Percentiles rank a stretch among this genome's conserved stretches.
These are phyloP conservation scores for Trachymyrmex cornetzi DNA, from an alignment of 1,140 invertebrate genomes.

Conservation along the genomic window DNA sequence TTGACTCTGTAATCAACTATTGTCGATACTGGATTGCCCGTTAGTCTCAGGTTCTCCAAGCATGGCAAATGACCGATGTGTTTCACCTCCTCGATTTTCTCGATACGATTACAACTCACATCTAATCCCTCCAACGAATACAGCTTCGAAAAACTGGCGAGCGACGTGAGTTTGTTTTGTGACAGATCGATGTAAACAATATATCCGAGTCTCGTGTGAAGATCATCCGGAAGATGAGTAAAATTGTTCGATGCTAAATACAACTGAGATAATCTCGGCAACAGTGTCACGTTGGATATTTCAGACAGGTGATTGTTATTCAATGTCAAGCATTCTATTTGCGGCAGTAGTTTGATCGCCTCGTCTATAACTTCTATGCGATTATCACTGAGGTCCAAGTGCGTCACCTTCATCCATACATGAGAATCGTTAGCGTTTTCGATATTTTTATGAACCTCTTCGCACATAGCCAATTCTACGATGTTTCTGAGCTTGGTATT, in stretches of 20 bases:
- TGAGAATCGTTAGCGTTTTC: conserved; percentile 85
- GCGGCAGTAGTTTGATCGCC: conserved; percentile 92
- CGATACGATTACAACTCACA: conserved; percentile 94
- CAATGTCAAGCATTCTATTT: conserved; percentile 91
- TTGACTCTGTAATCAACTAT: conserved; percentile 96
- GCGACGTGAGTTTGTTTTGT: conserved; percentile 93
- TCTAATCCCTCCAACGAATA: conserved; percentile 95
- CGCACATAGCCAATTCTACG: conserved; percentile 92
- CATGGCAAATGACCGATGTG: conserved; percentile 93
- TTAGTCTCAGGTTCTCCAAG: conserved; percentile 94
- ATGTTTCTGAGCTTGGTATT: conserved; percentile 89
- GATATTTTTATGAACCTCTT: conserved; percentile 89
- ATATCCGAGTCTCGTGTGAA: conserved; percentile 95
- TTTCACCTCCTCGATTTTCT: conserved; percentile 93
- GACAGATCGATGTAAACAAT: conserved; percentile 95
- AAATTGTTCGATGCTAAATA: conserved; percentile 92
- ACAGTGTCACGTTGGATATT: conserved; percentile 92
- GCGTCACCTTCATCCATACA: conserved; percentile 84
- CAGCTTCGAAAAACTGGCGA: conserved; percentile 93
- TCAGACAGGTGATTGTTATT: conserved; percentile 92
- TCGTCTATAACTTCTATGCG: conserved; percentile 92
- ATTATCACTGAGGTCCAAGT: conserved; percentile 94
- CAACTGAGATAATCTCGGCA: conserved; percentile 92
- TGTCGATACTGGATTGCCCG: conserved; percentile 95
- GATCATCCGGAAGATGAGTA: conserved; percentile 90